Conservation (phyloP, 2,888 invertebrate species). For the Dryobota labecula region DNA sequence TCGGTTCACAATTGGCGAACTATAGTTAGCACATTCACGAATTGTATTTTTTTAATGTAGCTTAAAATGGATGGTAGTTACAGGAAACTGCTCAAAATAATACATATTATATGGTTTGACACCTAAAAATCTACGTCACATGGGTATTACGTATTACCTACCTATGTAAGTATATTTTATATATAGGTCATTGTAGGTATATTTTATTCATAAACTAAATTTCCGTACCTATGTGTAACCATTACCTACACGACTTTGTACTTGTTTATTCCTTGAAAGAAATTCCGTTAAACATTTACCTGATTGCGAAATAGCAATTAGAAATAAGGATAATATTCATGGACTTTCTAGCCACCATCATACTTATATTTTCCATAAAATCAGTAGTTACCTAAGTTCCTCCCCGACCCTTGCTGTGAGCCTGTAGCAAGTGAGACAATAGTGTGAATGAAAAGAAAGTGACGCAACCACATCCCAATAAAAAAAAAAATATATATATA, state of each 20-base stretch:
- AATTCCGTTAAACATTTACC: slow-evolving; percentile 6
- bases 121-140: too few relatives aligned
- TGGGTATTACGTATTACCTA: neutral
- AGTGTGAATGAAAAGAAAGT: too few relatives aligned
- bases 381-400: too few relatives aligned
- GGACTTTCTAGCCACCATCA: slow-evolving; percentile 1
- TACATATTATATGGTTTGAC: neutral
- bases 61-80: neutral
- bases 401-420: too few relatives aligned
- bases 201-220: neutral
- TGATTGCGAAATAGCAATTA: neutral
- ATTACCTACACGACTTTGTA: slow-evolving; percentile 1
- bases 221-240: neutral
- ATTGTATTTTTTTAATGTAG: neutral
- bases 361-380: slow-evolving; percentile 2
- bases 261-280: slow-evolving; percentile 3
- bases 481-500: too few relatives aligned
- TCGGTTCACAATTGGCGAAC: too few relatives aligned
- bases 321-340: neutral
- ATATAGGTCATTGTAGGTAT: too few relatives aligned
- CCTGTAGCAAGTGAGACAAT: too few relatives aligned
- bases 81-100: neutral
- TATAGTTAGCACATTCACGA: neutral
- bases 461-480: too few relatives aligned
- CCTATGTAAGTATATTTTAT: too few relatives aligned